Base-by-base conservation (phyloP, 2,888 invertebrate species). In the Drosophila suboccidentalis region DNA sequence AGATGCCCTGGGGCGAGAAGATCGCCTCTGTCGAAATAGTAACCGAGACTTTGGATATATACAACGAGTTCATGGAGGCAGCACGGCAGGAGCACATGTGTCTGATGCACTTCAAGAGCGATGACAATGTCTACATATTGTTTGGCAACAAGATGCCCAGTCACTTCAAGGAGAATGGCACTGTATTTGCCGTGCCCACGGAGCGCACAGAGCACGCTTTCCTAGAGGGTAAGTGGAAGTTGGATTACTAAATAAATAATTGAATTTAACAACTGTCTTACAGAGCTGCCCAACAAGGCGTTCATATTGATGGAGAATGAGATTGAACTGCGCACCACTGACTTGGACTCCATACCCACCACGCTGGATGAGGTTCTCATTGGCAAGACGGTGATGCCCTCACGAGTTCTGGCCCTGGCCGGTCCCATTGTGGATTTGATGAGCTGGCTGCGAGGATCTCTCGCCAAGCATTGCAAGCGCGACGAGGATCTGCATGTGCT, bases 1-100 rank as follows among this genome's bases (percentile, higher is more conserved):
- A 93, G 72, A 91, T 93, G 92, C 93, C 93, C 0, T 92, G 92
- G 92, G 91, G 91, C 26, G 91, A 92, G 46, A 87, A 90, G 47
- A 91, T 91, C 36, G 91, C 92, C n/a, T 92, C 93, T 0, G 92
- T 93, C 2, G 93, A 93, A 71, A 92, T 93, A 39, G 61, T 91
- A 4, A 90, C 92, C 1, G 91, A 92, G 36, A 91, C 86, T 34
- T 61, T 91, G 44, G 86, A 91, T 39, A 80, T 90, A n/a, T 91
- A 91, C 46, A 92, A 92, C 59, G 91, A 92, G 17, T 93, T 93
- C 51, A 92, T 92, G 91, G 91, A 92, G 39, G 89, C 92, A 8
- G 90, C 91, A 2, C 85, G 91, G 0, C 80, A 86, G 32, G 93
- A 92, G 65, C 91, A 91, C 36, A 90, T 93, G 82, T 93, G 93